A percentile compares a stretch with the other conserved stretches of the same genome.
These are phyloP conservation scores for Samia ricini DNA, from an alignment of 1,140 invertebrate genomes.

Conservation along the genomic window DNA sequence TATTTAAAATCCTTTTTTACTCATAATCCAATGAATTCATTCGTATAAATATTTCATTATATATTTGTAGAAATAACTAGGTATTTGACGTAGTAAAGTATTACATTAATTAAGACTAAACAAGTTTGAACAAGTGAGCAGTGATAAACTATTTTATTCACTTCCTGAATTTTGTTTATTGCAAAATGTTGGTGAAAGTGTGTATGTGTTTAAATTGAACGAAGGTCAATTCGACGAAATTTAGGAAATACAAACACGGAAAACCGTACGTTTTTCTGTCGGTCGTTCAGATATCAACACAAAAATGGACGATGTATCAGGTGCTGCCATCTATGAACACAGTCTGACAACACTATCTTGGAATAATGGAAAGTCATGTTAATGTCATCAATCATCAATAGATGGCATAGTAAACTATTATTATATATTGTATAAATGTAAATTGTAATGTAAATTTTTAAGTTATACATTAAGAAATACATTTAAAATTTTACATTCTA, in stretches of 20 bases:
- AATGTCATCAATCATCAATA: not conserved
- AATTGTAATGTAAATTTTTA: no score
- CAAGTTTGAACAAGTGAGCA: not conserved
- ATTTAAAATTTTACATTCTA: no score
- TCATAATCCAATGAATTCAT: not conserved
- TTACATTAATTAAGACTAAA: not conserved
- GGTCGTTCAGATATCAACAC: slow-evolving; percentile 14
- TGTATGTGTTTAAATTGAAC: slow-evolving; percentile 33
- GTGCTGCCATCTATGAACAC: slow-evolving; percentile 4
- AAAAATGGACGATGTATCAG: not conserved
- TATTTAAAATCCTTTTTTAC: not conserved
- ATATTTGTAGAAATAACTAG: no score
- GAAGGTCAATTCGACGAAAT: slow-evolving; percentile 39
- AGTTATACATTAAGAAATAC: no score
- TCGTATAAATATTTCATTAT: no score
- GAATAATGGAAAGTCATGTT: no score
- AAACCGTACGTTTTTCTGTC: slow-evolving; percentile 24
- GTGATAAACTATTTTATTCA: slow-evolving; percentile 11
- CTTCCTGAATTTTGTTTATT: slow-evolving; percentile 64
- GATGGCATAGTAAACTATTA: not conserved
- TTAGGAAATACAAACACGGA: slow-evolving; percentile 26
- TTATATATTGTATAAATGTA: no score
- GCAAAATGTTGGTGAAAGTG: slow-evolving; percentile 56
- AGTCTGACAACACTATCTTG: not conserved
- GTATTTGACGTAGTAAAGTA: not conserved